Conservation (phyloP, 2,888 invertebrate species). For the Lochmaea crataegi region DNA sequence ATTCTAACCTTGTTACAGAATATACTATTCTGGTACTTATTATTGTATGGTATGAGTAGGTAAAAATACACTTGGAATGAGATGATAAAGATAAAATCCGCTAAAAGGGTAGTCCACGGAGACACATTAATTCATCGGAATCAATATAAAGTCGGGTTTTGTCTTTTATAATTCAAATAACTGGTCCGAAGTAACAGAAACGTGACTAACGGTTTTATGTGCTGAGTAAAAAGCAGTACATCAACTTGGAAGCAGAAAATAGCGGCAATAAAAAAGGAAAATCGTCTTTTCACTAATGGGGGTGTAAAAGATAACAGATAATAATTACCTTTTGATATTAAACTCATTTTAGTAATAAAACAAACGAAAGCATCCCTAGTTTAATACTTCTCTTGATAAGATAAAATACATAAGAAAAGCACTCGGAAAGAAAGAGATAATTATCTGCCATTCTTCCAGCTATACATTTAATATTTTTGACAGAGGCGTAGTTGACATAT, state of each 20-base stretch:
- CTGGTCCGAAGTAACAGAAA: neutral
- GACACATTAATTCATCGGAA: neutral
- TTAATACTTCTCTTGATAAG: constrained; percentile 49
- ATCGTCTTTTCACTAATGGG: constrained; percentile 36
- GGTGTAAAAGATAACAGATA: constrained; percentile 49
- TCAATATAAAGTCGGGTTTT: neutral
- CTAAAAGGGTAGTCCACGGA: no score
- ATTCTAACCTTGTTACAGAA: no score
- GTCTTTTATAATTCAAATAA: neutral
- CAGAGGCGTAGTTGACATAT: constrained; percentile 8
- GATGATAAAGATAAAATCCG: no score
- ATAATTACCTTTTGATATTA: constrained; percentile 52
- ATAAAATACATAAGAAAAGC: constrained; percentile 46
- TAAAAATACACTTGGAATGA: no score
- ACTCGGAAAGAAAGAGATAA: constrained; percentile 45
- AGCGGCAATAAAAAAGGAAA: constrained; percentile 39
- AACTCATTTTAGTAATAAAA: constrained; percentile 52
- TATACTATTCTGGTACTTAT: no score
- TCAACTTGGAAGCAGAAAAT: constrained; percentile 33
- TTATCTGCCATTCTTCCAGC: constrained; percentile 40
- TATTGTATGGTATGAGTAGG: no score
- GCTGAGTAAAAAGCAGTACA: constrained; percentile 35
- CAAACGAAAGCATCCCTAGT: constrained; percentile 47
- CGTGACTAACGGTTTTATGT: constrained; percentile 13
- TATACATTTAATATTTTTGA: constrained; percentile 40